Percentiles rank a stretch among this genome's conserved stretches.
These are phyloP conservation scores for Fringilla coelebs DNA, from an alignment of 2,797 vertebrate species.

Conservation along the genomic window DNA sequence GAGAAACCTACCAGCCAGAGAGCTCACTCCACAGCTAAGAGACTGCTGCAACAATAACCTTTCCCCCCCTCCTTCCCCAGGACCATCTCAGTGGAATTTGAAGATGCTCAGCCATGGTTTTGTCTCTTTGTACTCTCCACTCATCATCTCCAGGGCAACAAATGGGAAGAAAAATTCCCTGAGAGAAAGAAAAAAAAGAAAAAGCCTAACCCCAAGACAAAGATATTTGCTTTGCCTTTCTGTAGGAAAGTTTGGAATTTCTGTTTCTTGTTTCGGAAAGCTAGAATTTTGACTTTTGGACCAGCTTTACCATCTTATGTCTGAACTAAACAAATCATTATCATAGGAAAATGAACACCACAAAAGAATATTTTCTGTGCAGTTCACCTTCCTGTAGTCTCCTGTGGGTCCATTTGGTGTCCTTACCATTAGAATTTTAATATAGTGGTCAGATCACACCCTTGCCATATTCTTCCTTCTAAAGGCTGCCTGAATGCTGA, in stretches of 20 bases:
- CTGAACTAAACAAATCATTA: neutral
- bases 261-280: neutral
- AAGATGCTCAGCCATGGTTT: neutral
- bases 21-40: neutral
- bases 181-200: neutral
- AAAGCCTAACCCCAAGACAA: fast-evolving
- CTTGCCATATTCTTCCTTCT: neutral
- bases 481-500: neutral
- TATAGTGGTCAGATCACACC: neutral
- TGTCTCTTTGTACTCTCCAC: neutral
- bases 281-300: neutral
- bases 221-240: neutral
- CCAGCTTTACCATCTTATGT: neutral
- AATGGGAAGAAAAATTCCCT: neutral
- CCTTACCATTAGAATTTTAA: neutral
- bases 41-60: fast-evolving
- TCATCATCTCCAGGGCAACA: neutral
- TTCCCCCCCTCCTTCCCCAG: no score
- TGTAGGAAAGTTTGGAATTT: neutral
- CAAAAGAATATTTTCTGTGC: neutral
- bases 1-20: neutral
- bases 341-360: neutral
- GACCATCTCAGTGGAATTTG: neutral
- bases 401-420: fast-evolving
- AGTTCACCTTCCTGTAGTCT: neutral